phyloP scores from a whole-genome alignment of 2,888 invertebrate genomes.

The Drosophila picticornis region DNA sequence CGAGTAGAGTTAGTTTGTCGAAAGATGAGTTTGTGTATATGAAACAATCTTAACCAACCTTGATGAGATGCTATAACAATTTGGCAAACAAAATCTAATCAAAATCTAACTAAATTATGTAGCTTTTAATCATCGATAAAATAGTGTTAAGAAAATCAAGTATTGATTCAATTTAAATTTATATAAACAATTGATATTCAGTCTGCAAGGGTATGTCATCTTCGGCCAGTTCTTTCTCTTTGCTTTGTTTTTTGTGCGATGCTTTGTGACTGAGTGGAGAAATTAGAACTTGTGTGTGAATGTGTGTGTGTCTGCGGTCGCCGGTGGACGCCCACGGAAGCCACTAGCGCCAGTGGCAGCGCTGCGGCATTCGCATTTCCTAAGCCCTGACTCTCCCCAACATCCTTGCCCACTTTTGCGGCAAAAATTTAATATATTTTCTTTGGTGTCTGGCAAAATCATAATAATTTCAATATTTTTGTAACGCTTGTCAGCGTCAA shows the following conservation, averaged over 20 bases:
- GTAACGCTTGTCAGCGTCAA: slow-evolving; percentile 64
- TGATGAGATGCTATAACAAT: neutral
- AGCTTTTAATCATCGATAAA: neutral
- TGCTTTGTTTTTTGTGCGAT: slow-evolving; percentile 31
- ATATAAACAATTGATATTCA: neutral
- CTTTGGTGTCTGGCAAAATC: slow-evolving; percentile 64
- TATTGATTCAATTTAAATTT: too few relatives aligned
- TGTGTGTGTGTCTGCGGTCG: slow-evolving; percentile 70
- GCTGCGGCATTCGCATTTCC: slow-evolving; percentile 51
- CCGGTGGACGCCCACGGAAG: slow-evolving; percentile 68
- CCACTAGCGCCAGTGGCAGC: slow-evolving; percentile 42
- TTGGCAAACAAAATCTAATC: neutral
- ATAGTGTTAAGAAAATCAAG: neutral
- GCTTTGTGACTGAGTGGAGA: slow-evolving; percentile 60
- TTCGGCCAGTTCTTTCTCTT: neutral
- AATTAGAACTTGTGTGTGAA: slow-evolving; percentile 69
- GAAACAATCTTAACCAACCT: neutral
- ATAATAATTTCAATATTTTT: slow-evolving; percentile 80
- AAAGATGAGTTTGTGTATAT: neutral
- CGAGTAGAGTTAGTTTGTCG: neutral
- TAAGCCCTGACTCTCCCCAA: slow-evolving; percentile 34
- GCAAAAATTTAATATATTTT: slow-evolving; percentile 74
- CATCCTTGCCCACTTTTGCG: slow-evolving; percentile 12
- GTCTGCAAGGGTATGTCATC: neutral
- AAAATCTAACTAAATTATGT: neutral